Conservation (phyloP, 2,888 invertebrate genomes). For the Sinelater perroti region DNA sequence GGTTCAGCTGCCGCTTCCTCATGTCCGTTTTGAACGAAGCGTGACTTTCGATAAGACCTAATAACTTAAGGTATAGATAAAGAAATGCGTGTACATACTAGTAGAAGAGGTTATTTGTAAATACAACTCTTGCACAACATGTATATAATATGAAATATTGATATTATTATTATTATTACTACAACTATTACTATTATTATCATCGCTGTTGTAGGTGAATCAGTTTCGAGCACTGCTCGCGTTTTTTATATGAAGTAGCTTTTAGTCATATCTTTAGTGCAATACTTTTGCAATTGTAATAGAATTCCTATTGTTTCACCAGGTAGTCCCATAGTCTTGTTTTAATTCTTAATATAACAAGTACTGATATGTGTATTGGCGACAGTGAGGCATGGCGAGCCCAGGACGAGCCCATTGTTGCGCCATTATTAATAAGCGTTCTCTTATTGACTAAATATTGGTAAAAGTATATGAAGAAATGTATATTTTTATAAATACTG, state of each 20-base stretch:
- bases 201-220: constrained; percentile 6
- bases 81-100: constrained; percentile 21
- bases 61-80: constrained; percentile 21
- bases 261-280: constrained; percentile 16
- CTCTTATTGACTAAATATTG: constrained; percentile 24
- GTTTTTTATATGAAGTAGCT: constrained; percentile 4
- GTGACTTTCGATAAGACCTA: constrained; percentile 24
- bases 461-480: constrained; percentile 35
- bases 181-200: constrained; percentile 11
- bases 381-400: too few species aligned
- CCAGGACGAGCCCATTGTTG: too few species aligned
- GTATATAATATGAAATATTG: constrained; percentile 17
- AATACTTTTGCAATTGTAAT: constrained; percentile 12
- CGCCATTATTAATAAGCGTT: constrained; percentile 25
- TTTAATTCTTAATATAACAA: constrained; percentile 18
- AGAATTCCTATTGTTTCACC: constrained; percentile 20
- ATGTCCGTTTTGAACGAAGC: constrained; percentile 10
- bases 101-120: constrained; percentile 24
- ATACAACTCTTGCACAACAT: constrained; percentile 25
- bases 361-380: constrained; percentile 12
- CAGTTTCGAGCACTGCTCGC: constrained; percentile 6
- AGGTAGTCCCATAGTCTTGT: constrained; percentile 11
- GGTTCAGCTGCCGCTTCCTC: neutral
- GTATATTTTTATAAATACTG: constrained; percentile 58
- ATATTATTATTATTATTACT: constrained; percentile 13